Conservation (phyloP, 2,113 vertebrate genomes). For the Ancistrus triradiatus region DNA sequence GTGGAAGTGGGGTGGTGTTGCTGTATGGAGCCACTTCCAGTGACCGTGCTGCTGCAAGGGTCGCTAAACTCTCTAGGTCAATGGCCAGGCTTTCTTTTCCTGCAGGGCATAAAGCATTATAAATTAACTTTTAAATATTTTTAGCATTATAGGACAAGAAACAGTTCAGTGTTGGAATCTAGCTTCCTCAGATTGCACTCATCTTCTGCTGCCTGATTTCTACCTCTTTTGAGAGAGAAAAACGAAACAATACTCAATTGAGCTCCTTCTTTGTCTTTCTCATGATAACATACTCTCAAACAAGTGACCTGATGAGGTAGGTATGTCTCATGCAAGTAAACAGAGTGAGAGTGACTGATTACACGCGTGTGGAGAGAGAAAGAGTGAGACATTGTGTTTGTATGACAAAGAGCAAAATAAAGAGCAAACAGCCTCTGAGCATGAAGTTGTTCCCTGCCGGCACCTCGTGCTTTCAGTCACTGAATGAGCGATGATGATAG, state of each 20-base stretch:
- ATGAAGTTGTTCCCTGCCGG: constrained; percentile 41
- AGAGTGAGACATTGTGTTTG: neutral
- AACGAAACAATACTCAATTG: constrained; percentile 16
- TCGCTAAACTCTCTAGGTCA: constrained; percentile 88
- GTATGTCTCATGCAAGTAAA: constrained; percentile 20
- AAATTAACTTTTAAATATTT: constrained; percentile 8
- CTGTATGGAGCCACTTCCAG: constrained; percentile 65
- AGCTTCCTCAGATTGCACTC: neutral
- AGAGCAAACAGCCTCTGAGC: constrained; percentile 36
- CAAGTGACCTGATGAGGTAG: constrained; percentile 20
- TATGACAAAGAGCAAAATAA: constrained; percentile 26
- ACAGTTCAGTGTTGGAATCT: neutral
- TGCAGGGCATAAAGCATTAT: constrained; percentile 44
- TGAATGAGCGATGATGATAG: constrained; percentile 50
- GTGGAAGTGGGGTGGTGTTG: constrained; percentile 30
- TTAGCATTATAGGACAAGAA: neutral
- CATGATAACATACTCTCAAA: constrained; percentile 31
- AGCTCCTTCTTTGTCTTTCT: constrained; percentile 32
- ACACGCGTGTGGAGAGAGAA: constrained; percentile 4
- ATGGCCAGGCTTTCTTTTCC: constrained; percentile 82
- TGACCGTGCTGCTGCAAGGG: constrained; percentile 85
- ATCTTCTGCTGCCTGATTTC: no score
- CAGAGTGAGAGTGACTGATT: constrained; percentile 3
- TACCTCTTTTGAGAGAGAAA: no score
- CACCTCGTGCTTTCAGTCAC: constrained; percentile 46